Evolutionary conservation across 2,797 vertebrate genomes (phyloP).

Genomic region (Cuniculus paca): DNA sequence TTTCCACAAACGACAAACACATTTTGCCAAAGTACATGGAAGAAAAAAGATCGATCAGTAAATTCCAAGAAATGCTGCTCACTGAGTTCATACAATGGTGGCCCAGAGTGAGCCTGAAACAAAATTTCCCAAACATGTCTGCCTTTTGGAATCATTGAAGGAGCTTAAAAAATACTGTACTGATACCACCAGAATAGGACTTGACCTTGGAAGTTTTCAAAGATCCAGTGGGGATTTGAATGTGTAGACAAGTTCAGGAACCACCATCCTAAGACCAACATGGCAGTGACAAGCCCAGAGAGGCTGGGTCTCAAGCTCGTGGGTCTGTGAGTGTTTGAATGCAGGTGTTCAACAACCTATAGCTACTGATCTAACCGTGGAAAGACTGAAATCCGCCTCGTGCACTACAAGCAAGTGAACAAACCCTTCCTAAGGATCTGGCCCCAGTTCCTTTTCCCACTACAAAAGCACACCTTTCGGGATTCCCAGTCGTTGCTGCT

Average conservation of each 20-base stretch:
- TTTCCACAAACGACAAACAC: not conserved
- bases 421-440: not conserved
- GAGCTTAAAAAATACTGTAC: not conserved
- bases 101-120: not conserved
- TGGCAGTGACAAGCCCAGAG: not conserved
- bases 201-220: not conserved
- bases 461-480: slow-evolving; percentile 93
- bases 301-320: not conserved
- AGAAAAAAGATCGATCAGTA: not conserved
- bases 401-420: not conserved
- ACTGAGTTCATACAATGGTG: not conserved
- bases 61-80: not conserved
- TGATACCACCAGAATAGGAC: not conserved
- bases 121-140: not conserved
- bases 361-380: not conserved
- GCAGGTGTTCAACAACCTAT: fast-evolving
- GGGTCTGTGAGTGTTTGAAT: fast-evolving
- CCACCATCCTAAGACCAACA: not conserved
- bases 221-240: not conserved
- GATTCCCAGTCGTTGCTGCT: slow-evolving; percentile 97
- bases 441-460: not conserved
- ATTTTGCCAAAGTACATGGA: not conserved
- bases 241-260: not conserved
- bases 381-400: not conserved
- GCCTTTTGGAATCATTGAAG: not conserved